Evolutionary conservation across 2,888 invertebrate species (phyloP), one percentile per base, ranked within the genome.

Genomic region (Diaphora mendica): DNA sequence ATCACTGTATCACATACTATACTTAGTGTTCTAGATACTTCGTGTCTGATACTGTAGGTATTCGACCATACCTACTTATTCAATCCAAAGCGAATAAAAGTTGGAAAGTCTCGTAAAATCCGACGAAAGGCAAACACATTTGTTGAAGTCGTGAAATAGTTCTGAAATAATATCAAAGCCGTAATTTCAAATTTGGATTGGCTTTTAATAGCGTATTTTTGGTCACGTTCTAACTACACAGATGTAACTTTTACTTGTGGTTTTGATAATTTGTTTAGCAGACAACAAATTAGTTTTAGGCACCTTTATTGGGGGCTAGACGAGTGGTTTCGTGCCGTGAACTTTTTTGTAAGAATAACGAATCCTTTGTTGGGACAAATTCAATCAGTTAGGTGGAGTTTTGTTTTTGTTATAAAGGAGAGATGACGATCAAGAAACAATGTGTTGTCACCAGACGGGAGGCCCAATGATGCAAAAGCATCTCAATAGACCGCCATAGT

Each of bases 211-310:
- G 81, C 75, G 79, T 81, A 84, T 83, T 84, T 85, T 85, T 55
- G 78, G 86, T 90, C 89, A 90, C 89, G 90, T 89, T 84, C 78
- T 73, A 74, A 77, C 75, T 81, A 78, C 70, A 80, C 77, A 76
- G 71, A 76, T 51, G 59, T 30, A 79, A 77, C 76, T 78, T 83
- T 84, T 82, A 76, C 78, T 79, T 82, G 70, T 64, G 68, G 73
- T 77, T 79, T 79, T 72, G 62, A 68, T 71, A 77, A 77, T 79
- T 79, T 77, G 72, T 81, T 68, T 77, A 74, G 15, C 17, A 35
- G 55, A 8, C 51, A 35, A 39, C 55, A 55, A 68, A 55, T 67
- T 70, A 68, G 79, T 68, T 68, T 68, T 55, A n/a, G 55, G n/a
- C 23, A 68, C 68, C 35, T n/a, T n/a, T 35, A 35, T n/a, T 68